Percentiles rank a stretch among this genome's conserved stretches.
These are phyloP conservation scores for Corydoras sp. DNA, from an alignment of 2,113 vertebrate genomes.

Conservation along the genomic window DNA sequence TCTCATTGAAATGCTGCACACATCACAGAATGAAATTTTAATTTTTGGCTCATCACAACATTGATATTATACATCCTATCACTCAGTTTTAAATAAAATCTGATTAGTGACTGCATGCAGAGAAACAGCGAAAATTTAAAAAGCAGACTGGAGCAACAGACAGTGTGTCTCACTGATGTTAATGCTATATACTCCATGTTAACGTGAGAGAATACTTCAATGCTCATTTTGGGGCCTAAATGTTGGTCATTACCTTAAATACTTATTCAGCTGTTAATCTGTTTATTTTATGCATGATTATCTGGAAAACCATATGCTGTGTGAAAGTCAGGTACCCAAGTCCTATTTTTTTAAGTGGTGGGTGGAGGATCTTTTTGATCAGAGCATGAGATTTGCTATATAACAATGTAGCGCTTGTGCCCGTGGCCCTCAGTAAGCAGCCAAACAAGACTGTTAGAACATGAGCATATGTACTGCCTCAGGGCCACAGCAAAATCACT, in stretches of 20 bases:
- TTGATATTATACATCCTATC: not conserved
- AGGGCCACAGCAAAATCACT: not conserved
- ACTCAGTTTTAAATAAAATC: conserved; percentile 9
- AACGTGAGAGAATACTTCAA: conserved; percentile 11
- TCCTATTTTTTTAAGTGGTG: not conserved
- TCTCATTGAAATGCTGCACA: too few species aligned
- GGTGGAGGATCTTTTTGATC: conserved; percentile 8
- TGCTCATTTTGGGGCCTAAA: not conserved
- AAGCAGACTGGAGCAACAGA: not conserved
- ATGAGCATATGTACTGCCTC: conserved; percentile 1
- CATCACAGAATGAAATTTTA: too few species aligned
- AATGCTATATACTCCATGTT: conserved; percentile 33
- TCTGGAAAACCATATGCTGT: not conserved
- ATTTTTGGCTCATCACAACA: not conserved
- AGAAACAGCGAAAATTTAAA: not conserved
- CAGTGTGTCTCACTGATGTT: conserved; percentile 1
- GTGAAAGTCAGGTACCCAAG: not conserved
- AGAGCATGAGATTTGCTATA: conserved; percentile 14
- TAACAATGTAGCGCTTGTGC: conserved; percentile 11
- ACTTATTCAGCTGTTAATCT: conserved; percentile 29
- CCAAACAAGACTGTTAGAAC: conserved; percentile 8
- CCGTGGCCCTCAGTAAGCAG: not conserved
- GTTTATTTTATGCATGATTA: not conserved
- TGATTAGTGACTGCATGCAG: not conserved
- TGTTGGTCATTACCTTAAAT: conserved; percentile 33